Base-by-base conservation (phyloP, 2,888 invertebrate species). In the Homarus gammarus region DNA sequence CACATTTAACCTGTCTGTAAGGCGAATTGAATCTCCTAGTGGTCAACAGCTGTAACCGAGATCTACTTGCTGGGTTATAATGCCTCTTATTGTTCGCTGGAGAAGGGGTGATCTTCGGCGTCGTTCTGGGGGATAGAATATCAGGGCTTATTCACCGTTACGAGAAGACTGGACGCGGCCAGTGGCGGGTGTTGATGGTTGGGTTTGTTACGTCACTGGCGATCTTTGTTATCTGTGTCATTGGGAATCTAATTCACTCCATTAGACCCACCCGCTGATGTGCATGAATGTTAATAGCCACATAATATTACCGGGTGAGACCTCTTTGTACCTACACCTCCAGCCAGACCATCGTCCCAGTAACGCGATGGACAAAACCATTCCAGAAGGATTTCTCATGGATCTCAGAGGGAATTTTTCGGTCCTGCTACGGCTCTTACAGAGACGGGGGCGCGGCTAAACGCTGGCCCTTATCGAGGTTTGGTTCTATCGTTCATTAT, bases 1-100 rank as follows among this genome's bases (percentile, higher is more conserved):
- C 88, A 77, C 88, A 88, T 81, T 88, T 88, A 88, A 88, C 84
- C 83, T 88, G 88, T 84, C 88, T 75, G 88, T 83, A 73, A 88
- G 88, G 83, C 75, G 73, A 68, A 82, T 87, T 83, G 83, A 83
- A 86, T 86, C 86, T 86, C 70, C 18, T 40, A 33, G 51, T 27
- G 86, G 78, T 51, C 70, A 68, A 86, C 36, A 64, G 86, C 79
- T 86, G 86, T 86, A 86, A 86, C 85, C 86, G 64, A 79, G 27
- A 61, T 51, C 10, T 36, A 38, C 51, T 27, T 70, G 73, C 33
- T 31, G 56, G 38, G 40, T 31, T 33, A 73, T 44, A 31, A n/a
- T 81, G 22, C 64, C 61, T 51, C 73, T 61, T 87, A 82, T 27
- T 70, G 72, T 27, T 40, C 27, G 18, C n/a, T 18, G 31, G 81